Evolutionary conservation across 2,888 invertebrate genomes (phyloP), one percentile per base, ranked within the genome.

Genomic region (Corbicula japonica): DNA sequence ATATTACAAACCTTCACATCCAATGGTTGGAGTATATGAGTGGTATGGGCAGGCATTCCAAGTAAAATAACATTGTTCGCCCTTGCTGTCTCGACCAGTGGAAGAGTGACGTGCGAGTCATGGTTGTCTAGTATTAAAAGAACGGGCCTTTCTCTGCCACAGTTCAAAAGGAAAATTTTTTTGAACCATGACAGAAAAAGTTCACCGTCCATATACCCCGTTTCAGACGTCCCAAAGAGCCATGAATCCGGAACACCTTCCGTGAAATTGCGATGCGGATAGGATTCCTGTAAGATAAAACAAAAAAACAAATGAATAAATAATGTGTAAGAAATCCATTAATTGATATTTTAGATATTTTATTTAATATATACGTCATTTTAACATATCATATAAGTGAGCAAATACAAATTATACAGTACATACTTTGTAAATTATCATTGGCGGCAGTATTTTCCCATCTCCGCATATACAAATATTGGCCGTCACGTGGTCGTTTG

Each of bases 341-440:
- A 48, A n/a, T 6, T 48, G 48, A 48, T 23, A 48, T 48, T n/a
- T 48, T 48, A 48, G 8, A 48, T 48, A 12, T 48, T 12, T n/a
- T n/a, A 48, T 12, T 12, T 48, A 48, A 48, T 12, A 48, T 48
- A 12, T 12, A 48, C n/a, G 48, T 48, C 48, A 10, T 48, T 48
- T n/a, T 48, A n/a, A 48, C 48, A 18, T 48, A 23, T 56, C 15
- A 58, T 58, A 23, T 34, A 35, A 58, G n/a, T 26, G n/a, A 56
- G 56, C 18, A 28, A 56, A 18, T 56, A 15, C 10, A 56, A 12
- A 56, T 6, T 4, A 4, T 10, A 30, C 32, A 15, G 26, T 35
- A 68, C 58, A 26, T 69, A 69, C 58, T 60, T 69, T 44, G 44
- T 50, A 74, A 30, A 74, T 66, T 21, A 74, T 23, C 60, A 74